A percentile compares a stretch with the other conserved stretches of the same genome.
phyloP scores from a whole-genome alignment of 1,140 invertebrate genomes.

The Drosophila saltans region DNA sequence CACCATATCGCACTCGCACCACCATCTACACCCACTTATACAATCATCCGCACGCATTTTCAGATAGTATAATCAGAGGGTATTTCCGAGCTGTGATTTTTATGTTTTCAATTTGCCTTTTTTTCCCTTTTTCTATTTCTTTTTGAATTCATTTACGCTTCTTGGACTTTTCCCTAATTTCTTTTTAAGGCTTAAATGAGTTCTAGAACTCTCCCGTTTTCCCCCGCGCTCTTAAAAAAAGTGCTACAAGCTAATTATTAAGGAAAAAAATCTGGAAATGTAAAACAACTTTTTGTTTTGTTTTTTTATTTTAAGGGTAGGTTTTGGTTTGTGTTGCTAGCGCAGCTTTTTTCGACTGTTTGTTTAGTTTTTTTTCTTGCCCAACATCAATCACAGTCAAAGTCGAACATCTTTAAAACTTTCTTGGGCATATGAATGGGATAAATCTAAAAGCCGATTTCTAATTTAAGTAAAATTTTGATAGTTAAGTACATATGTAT shows the following conservation, averaged over 20 bases:
- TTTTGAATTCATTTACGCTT: slow-evolving; percentile 23
- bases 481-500: no score
- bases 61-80: slow-evolving; percentile 78
- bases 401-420: slow-evolving; percentile 22
- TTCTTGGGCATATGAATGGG: neutral
- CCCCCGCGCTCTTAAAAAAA: slow-evolving; percentile 37
- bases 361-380: slow-evolving; percentile 24
- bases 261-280: slow-evolving; percentile 77
- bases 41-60: slow-evolving; percentile 44
- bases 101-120: slow-evolving; percentile 77
- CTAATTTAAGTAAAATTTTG: no score
- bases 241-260: slow-evolving; percentile 66
- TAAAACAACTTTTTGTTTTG: slow-evolving; percentile 75
- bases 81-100: slow-evolving; percentile 81
- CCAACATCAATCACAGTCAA: slow-evolving; percentile 74
- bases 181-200: slow-evolving; percentile 79
- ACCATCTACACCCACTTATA: slow-evolving; percentile 5
- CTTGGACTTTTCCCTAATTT: slow-evolving; percentile 73
- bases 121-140: slow-evolving; percentile 31
- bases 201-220: slow-evolving; percentile 20
- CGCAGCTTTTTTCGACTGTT: slow-evolving; percentile 61
- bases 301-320: slow-evolving; percentile 50
- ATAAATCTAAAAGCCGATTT: neutral
- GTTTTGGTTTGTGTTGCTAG: slow-evolving; percentile 47
- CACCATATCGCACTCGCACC: neutral